Base-by-base conservation (phyloP, 64 coral and sea anemone genomes). In the Dendrophyllia cribrosa region DNA sequence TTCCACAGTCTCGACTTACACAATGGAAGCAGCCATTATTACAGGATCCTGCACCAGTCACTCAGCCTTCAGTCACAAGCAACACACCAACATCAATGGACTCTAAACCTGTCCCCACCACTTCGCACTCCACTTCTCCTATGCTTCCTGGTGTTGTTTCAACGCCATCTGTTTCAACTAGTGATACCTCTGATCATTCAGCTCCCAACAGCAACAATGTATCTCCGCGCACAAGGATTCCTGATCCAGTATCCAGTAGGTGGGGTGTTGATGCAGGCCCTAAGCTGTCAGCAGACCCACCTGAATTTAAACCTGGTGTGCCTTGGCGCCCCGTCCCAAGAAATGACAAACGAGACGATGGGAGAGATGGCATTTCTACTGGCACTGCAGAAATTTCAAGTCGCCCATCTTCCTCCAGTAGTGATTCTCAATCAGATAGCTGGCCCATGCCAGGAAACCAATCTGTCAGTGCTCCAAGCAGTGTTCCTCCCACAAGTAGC, bases 221-320 rank as follows among this genome's bases (percentile, higher is more conserved):
- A 26, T 94, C 97, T 59, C 78, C 94, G 6, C 76, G 86, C 25
- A 16, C 91, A 26, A 89, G 94, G 17, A 92, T 98, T 66, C 76
- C 93, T 11, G 97, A 96, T 21, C 91, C 97, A 34, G 94, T 99
- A 10, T 99, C 97, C 45, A 99, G 97, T 58, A 88, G 88, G 86
- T 99, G 97, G 97, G 97, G 97, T 47, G 94, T 99, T 19, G 97
- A 99, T 62, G 97, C 97, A 19, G 88, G 88, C 14, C 94, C 94
- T 0, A 99, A 96, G 72, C 97, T 99, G 23, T 99, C 97, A 22
- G 97, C 97, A 34, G 94, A 99, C 43, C 97, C 97, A n/a, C 94
- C 97, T 3, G 97, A 99, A 66, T 99, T 99, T 51, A 99, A 99
- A 92, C 97, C 97, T n/a, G 97, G 97, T 58, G 97, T 99, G 12